Evolutionary conservation across 2,113 vertebrate species (phyloP).

Genomic region (Hemiprocne comata): DNA sequence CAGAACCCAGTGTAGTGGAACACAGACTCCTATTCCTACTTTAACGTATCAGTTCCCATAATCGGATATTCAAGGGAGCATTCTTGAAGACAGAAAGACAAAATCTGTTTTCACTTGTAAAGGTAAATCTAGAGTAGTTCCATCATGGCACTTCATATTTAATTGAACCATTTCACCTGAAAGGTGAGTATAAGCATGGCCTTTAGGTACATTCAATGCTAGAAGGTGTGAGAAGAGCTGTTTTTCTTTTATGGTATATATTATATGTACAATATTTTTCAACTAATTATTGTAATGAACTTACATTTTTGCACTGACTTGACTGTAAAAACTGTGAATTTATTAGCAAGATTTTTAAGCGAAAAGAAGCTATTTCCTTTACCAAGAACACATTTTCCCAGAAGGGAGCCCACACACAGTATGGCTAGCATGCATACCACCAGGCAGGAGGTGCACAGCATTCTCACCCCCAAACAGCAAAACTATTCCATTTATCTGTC

Average conservation of each 20-base stretch:
- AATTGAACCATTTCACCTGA: not conserved
- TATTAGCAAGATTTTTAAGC: constrained; percentile 46
- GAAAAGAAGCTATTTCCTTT: constrained; percentile 45
- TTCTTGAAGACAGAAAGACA: not conserved
- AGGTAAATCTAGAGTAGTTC: not conserved
- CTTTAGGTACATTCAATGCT: not conserved
- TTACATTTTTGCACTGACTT: constrained; percentile 4
- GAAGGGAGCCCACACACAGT: constrained; percentile 62
- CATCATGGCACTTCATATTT: not conserved
- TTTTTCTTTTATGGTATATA: not conserved
- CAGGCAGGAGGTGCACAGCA: not conserved
- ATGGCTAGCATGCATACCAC: constrained; percentile 23
- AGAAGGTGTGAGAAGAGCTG: not conserved
- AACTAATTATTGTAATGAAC: constrained; percentile 2
- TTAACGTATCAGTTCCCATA: not conserved
- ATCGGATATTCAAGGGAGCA: not conserved
- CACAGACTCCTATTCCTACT: not conserved
- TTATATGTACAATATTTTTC: not conserved
- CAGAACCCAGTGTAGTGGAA: not conserved
- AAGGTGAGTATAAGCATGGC: not conserved
- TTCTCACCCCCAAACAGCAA: not conserved
- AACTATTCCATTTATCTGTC: not conserved
- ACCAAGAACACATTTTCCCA: constrained; percentile 40
- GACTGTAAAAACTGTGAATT: constrained; percentile 50
- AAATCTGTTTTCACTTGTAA: not conserved